phyloP scores from a whole-genome alignment of 2,113 vertebrate genomes.

The Brienomyrus brachyistius region DNA sequence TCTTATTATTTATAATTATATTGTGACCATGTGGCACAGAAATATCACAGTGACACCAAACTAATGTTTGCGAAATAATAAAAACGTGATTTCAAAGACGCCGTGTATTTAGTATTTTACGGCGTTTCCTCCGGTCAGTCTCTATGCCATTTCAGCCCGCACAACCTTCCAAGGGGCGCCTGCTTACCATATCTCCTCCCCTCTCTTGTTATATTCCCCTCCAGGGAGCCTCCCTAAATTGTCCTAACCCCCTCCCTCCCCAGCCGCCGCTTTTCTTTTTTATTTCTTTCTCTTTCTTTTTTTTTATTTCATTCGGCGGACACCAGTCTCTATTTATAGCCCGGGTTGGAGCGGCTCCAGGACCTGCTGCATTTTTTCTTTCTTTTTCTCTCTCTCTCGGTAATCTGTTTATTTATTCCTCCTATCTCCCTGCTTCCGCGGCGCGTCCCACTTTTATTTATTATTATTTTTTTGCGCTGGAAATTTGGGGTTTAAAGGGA shows the following conservation, averaged over 20 bases:
- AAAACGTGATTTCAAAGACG: background rate
- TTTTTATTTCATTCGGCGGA: conserved; percentile 54
- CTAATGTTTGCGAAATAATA: background rate
- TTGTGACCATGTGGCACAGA: background rate
- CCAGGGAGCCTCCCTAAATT: conserved; percentile 63
- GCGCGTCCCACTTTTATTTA: conserved; percentile 15
- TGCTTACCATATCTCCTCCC: conserved; percentile 60
- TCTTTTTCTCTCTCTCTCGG: conserved; percentile 28
- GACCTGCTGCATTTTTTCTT: conserved; percentile 26
- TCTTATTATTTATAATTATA: background rate
- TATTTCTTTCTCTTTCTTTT: conserved; percentile 51
- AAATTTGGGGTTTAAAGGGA: conserved; percentile 31
- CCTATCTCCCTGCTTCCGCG: conserved; percentile 19
- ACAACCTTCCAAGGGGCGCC: conserved; percentile 2
- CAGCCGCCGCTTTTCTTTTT: conserved; percentile 38
- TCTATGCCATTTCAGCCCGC: background rate
- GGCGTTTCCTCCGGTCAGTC: background rate
- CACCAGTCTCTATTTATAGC: conserved; percentile 46
- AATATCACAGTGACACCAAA: background rate
- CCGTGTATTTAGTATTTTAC: background rate
- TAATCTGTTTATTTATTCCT: conserved; percentile 32
- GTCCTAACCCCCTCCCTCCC: conserved; percentile 54
- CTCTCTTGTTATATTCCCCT: conserved; percentile 48
- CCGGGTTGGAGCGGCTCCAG: conserved; percentile 39
- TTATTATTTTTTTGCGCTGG: conserved; percentile 17